These are phyloP conservation scores for Melanostoma mellinum DNA, from an alignment of 2,888 invertebrate species.

Conservation along the genomic window DNA sequence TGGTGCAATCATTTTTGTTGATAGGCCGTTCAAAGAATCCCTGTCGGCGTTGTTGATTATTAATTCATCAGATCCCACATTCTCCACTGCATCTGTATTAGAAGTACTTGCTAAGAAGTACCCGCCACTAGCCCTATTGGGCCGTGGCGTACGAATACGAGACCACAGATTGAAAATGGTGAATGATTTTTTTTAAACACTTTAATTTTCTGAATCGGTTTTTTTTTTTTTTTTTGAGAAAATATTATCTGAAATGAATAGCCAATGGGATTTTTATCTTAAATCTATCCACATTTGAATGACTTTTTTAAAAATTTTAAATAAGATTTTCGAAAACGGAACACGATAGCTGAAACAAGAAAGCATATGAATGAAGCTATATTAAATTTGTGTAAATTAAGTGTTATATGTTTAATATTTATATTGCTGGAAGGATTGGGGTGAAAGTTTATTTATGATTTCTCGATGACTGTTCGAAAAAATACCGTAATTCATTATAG, in stretches of 20 bases:
- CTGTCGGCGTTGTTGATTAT: conserved; percentile 79
- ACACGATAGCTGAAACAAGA: too few relatives aligned
- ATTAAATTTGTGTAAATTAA: too few relatives aligned
- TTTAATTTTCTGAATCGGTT: not conserved
- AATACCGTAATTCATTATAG: too few relatives aligned
- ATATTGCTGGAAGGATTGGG: too few relatives aligned
- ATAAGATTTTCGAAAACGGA: too few relatives aligned
- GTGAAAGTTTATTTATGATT: too few relatives aligned
- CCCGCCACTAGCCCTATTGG: conserved; percentile 82
- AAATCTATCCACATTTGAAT: conserved; percentile 1
- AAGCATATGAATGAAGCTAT: too few relatives aligned
- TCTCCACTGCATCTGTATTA: conserved; percentile 76
- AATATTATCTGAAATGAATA: not conserved
- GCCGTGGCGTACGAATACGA: conserved; percentile 81
- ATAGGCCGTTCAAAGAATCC: conserved; percentile 74
- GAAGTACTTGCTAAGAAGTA: conserved; percentile 78
- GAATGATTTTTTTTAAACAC: conserved; percentile 36
- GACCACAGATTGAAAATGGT: conserved; percentile 81
- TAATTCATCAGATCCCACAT: conserved; percentile 77
- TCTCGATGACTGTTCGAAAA: too few relatives aligned
- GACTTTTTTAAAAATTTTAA: not conserved
- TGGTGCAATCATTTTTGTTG: conserved; percentile 83
- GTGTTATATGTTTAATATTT: too few relatives aligned
- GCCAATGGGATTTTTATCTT: not conserved
- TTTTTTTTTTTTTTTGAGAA: not conserved